These are phyloP conservation scores for Chrysolina oricalcia DNA, from an alignment of 2,888 invertebrate genomes.

Conservation along the genomic window DNA sequence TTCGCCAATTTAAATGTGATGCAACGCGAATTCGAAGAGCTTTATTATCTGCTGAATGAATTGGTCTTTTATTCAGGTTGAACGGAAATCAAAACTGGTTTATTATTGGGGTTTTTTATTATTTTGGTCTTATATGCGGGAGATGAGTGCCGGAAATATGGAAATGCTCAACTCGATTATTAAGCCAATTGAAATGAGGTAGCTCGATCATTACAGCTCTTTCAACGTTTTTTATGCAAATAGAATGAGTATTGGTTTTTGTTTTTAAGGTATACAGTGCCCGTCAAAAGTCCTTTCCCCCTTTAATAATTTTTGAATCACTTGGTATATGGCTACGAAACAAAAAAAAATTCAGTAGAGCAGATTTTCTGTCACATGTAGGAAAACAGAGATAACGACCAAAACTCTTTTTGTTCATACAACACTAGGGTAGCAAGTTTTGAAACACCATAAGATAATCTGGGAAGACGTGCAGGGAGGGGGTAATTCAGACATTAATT, in stretches of 20 bases:
- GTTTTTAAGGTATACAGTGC: not conserved
- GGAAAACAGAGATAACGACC: no score
- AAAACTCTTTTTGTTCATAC: no score
- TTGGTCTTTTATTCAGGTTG: slow-evolving; percentile 32
- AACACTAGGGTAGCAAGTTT: no score
- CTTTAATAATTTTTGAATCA: no score
- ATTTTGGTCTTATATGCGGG: slow-evolving; percentile 7
- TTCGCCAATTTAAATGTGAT: slow-evolving; percentile 50
- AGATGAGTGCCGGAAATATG: slow-evolving; percentile 22
- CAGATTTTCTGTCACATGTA: no score
- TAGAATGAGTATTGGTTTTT: not conserved
- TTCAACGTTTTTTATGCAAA: not conserved
- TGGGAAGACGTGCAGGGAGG: no score
- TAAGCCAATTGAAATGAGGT: not conserved
- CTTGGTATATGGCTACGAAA: no score
- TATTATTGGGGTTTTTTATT: slow-evolving; percentile 16
- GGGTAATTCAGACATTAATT: no score
- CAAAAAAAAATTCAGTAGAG: no score
- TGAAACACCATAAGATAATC: no score
- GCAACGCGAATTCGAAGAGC: slow-evolving; percentile 36
- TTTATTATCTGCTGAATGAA: slow-evolving; percentile 33
- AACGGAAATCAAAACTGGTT: slow-evolving; percentile 30
- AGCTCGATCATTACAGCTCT: not conserved
- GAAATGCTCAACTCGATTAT: slow-evolving; percentile 25
- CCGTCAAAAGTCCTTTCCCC: no score